Evolutionary conservation across 2,113 vertebrate genomes (phyloP).

Genomic region (Setophaga petechia): DNA sequence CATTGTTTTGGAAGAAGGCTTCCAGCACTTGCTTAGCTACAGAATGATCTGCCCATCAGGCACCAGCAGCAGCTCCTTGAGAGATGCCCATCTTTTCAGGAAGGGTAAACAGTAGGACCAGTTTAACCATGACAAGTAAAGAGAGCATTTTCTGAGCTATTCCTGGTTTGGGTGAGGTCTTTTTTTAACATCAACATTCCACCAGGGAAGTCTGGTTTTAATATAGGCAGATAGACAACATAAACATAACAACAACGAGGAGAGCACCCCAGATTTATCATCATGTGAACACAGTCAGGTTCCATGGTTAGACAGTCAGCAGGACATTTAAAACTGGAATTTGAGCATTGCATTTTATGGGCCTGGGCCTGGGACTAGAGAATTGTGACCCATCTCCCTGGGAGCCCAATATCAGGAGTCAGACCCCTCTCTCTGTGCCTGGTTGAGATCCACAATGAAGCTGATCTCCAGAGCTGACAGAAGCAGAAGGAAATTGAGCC

Average conservation of each 20-base stretch:
- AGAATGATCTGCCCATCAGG: not conserved
- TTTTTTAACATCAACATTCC: not conserved
- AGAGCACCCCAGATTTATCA: not conserved
- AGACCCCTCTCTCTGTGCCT: not conserved
- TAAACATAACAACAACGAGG: not conserved
- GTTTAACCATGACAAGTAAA: not conserved
- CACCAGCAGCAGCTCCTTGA: not conserved
- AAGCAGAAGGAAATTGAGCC: not conserved
- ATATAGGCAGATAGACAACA: not conserved
- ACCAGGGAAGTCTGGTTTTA: not conserved
- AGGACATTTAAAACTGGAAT: not conserved
- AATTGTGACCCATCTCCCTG: not conserved
- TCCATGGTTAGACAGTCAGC: not conserved
- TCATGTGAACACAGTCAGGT: not conserved
- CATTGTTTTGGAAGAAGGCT: not conserved
- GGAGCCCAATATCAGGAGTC: accelerated
- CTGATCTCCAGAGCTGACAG: not conserved
- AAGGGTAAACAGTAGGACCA: not conserved
- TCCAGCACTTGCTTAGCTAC: not conserved
- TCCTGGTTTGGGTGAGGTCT: not conserved
- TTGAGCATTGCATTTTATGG: not conserved
- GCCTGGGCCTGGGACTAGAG: not conserved
- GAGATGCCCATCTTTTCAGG: not conserved
- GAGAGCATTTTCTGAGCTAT: not conserved
- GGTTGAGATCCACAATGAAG: not conserved